Base-by-base conservation (phyloP, 2,888 invertebrate species). In the Lithosia quadra region DNA sequence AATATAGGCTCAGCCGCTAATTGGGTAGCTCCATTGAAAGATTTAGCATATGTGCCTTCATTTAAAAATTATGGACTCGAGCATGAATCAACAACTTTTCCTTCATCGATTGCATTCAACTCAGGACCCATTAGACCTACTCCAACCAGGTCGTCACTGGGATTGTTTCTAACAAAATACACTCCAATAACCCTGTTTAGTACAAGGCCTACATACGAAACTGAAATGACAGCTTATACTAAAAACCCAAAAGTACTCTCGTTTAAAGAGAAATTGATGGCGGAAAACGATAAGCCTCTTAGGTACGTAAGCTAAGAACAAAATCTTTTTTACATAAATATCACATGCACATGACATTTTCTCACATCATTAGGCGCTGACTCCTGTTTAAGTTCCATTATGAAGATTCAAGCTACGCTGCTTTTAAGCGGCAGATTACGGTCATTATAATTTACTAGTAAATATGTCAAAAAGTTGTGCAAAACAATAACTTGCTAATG, bases 11-110 rank as follows among this genome's bases (percentile, higher is more conserved):
- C 67, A 0, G 18, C 0, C 15, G 0, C 22, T 2, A 68, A 75
- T 62, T 80, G 82, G 80, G 0, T 69, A 9, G n/a, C 10, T 13
- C 78, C 78, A 24, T 68, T 63, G 0, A 49, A 7, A 65, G 70
- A 15, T 22, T 1, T 22, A 13, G 21, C 1, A 10, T 15, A 7
- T 24, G 15, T 65, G 18, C 15, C 0, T 28, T 4, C 18, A 28
- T 1, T n/a, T 13, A 8, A n/a, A 2, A n/a, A 15, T 34, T 11
- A 58, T 53, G 0, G 70, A 69, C 8, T 68, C 33, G 65, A 22
- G n/a, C 3, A 55, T 4, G 10, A 55, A 1, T 62, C 67, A n/a
- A 65, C 63, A 3, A 65, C 80, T 8, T 81, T 77, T 58, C 82
- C 82, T 15, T 24, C 69, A n/a, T 63, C 82, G 2, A 55, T 82